Evolutionary conservation across 2,888 invertebrate species (phyloP).

Genomic region (Heliconius erato): DNA sequence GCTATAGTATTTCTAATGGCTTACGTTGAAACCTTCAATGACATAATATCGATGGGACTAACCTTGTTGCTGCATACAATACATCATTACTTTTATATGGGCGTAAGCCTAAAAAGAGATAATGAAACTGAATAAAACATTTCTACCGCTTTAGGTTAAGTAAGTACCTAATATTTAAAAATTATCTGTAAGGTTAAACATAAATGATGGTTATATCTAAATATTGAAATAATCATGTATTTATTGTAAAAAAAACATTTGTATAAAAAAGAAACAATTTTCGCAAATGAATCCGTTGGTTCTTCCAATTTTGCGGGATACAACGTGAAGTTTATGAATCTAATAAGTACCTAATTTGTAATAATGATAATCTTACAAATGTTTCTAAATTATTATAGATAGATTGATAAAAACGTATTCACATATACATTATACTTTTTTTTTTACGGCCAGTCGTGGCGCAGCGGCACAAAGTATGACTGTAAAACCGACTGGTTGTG

Average conservation of each 20-base stretch:
- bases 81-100: slow-evolving; percentile 57
- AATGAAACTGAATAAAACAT: slow-evolving; percentile 14
- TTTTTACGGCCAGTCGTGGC: too few relatives aligned
- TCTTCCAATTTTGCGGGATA: too few relatives aligned
- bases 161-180: too few relatives aligned
- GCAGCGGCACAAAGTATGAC: too few relatives aligned
- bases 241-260: too few relatives aligned
- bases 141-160: neutral
- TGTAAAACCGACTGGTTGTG: too few relatives aligned
- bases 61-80: slow-evolving; percentile 69
- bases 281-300: too few relatives aligned
- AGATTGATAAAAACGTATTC: neutral
- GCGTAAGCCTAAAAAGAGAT: neutral
- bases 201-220: too few relatives aligned
- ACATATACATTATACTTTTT: too few relatives aligned
- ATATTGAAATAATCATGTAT: too few relatives aligned
- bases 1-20: slow-evolving; percentile 55
- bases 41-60: slow-evolving; percentile 63
- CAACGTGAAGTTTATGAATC: neutral
- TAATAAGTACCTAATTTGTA: neutral
- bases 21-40: slow-evolving; percentile 63
- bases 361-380: neutral
- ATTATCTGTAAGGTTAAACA: too few relatives aligned
- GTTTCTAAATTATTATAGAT: neutral
- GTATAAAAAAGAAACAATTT: too few relatives aligned